These are phyloP conservation scores for Protodeltote pygarga DNA, from an alignment of 2,888 invertebrate genomes.

Conservation along the genomic window DNA sequence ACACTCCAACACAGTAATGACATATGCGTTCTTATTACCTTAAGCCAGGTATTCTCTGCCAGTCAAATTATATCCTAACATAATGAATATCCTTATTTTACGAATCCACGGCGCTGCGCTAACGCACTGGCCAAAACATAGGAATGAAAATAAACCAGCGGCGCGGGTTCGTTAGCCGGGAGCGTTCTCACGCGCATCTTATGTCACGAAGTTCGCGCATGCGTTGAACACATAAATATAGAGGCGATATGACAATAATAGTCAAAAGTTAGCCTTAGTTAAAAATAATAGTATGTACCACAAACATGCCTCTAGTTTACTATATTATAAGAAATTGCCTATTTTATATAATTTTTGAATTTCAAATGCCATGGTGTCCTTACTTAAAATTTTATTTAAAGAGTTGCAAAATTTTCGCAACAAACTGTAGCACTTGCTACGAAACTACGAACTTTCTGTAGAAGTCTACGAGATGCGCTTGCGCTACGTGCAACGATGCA, in stretches of 20 bases:
- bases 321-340: not conserved
- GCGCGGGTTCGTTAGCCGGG: slow-evolving; percentile 75
- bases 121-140: slow-evolving; percentile 67
- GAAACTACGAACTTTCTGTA: slow-evolving; percentile 51
- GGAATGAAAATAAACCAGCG: slow-evolving; percentile 68
- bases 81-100: slow-evolving; percentile 24
- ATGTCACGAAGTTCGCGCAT: slow-evolving; percentile 63
- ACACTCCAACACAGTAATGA: too few relatives aligned
- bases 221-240: slow-evolving; percentile 51
- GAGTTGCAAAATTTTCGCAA: not conserved
- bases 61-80: not conserved
- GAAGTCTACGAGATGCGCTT: slow-evolving; percentile 62
- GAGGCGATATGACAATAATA: too few relatives aligned
- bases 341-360: not conserved
- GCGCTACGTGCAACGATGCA: slow-evolving; percentile 80
- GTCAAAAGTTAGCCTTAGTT: too few relatives aligned
- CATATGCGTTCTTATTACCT: too few relatives aligned
- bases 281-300: too few relatives aligned
- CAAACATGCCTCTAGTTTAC: too few relatives aligned
- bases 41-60: too few relatives aligned
- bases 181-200: slow-evolving; percentile 70
- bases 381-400: too few relatives aligned
- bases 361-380: too few relatives aligned
- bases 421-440: slow-evolving; percentile 48
- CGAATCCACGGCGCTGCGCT: slow-evolving; percentile 33